phyloP scores from a whole-genome alignment of 2,113 vertebrate species.

The Anoplopoma fimbria region DNA sequence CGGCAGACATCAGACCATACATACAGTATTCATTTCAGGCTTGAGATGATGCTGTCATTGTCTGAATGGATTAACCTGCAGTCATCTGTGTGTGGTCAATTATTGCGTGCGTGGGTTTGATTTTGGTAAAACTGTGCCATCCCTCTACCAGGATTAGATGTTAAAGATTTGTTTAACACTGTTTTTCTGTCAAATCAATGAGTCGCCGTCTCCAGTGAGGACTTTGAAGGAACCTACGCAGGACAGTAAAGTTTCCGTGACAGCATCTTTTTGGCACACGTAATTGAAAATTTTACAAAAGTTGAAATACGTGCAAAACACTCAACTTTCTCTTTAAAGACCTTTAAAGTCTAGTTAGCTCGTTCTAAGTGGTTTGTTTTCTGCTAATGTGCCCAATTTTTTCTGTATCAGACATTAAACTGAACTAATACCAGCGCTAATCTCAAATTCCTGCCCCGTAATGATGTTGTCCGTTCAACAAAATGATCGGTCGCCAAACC shows the following conservation, averaged over 20 bases:
- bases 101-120: slow-evolving; percentile 25
- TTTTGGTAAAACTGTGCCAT: slow-evolving; percentile 28
- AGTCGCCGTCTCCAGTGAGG: background rate
- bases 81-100: background rate
- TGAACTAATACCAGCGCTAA: slow-evolving; percentile 52
- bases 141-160: background rate
- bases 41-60: background rate
- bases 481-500: background rate
- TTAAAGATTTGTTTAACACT: slow-evolving; percentile 36
- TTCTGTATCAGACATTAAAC: slow-evolving; percentile 44
- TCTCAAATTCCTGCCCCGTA: slow-evolving; percentile 49
- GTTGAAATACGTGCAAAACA: background rate
- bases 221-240: background rate
- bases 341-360: background rate
- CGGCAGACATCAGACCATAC: background rate
- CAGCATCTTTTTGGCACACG: background rate
- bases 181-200: slow-evolving; percentile 18
- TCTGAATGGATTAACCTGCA: slow-evolving; percentile 25
- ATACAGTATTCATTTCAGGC: background rate
- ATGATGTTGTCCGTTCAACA: background rate
- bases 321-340: background rate
- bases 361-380: slow-evolving; percentile 2
- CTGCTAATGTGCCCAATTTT: slow-evolving; percentile 11
- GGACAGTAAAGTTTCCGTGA: background rate
- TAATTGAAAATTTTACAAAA: background rate